Evolutionary conservation across 1,140 invertebrate genomes (phyloP), one percentile per base, ranked within the genome.

Genomic region (Paraescarpia echinospica): DNA sequence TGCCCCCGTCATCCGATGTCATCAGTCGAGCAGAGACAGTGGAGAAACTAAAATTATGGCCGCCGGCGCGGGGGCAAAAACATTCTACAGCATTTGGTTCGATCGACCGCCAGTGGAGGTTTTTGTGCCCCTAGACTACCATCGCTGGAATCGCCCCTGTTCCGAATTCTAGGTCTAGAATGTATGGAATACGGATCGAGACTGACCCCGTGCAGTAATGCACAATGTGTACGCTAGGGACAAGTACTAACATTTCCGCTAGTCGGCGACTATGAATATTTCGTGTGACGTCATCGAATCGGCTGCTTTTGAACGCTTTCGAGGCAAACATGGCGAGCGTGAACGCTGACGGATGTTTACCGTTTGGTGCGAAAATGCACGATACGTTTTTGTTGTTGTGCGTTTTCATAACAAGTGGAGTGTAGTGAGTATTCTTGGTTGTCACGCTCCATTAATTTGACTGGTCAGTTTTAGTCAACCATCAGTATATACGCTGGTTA

Each of bases 351-450:
- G 59, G 59, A 77, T 18, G 59, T 77, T 77, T 77, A 18, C 27
- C 59, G 59, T 77, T 77, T 77, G 59, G 59, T 77, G 59, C 59
- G 59, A 77, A 77, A 77, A 77, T 77, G 59, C 59, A 31, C 59
- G 59, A 77, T 77, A 77, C 59, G 27, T 77, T 77, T n/a, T 18
- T 77, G 59, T 77, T 77, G 59, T 77, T 77, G 59, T 77, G 59
- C 22, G 59, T 77, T 77, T 77, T 77, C 59, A 31, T 77, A 77
- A 77, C 59, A 77, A n/a, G 14, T 77, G 59, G 59, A 6, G 59
- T 77, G 59, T 77, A 77, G 59, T 77, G 59, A 77, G 59, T 77
- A 77, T 77, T 77, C 59, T 77, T 77, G 59, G 59, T 77, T 77
- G 59, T 77, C 59, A 77, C 27, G 59, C 59, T 77, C 27, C 59